Base-by-base conservation (phyloP, 2,113 vertebrate species). In the Labrus mixtus region DNA sequence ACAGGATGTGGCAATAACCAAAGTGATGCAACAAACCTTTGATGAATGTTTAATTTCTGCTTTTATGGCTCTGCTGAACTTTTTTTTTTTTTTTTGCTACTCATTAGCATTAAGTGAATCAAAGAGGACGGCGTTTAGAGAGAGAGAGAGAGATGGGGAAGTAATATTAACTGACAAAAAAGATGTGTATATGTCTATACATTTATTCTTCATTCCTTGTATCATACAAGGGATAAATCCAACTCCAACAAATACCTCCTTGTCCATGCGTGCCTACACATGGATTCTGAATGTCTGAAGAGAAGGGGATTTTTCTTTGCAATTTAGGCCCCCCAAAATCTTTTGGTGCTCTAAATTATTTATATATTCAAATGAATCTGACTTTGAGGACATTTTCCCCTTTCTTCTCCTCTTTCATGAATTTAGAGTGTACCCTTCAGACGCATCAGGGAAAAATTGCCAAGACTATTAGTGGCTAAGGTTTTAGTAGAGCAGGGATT, bases 341-440 rank as follows among this genome's bases (percentile, higher is more conserved):
- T 86, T 91, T 86, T 71, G 76, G 70, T 57, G 37, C 77, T 41
- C 50, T 92, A 86, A 91, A 93, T 92, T 91, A 93, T 92, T 92
- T 83, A 94, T 92, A 41, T 84, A 90, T 92, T 91, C 82, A 89
- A 91, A 89, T 85, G 29, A 91, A 87, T 80, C 74, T 80, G 82
- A 89, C 73, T 82, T 78, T 88, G 67, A 87, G 87, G 87, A 85
- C 78, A 73, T 69, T 79, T 84, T 75, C 66, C 50, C 50, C 66
- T 82, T 87, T 88, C 76, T 87, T 85, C 67, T 78, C 36, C 33
- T 78, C 62, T 79, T 82, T 84, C 78, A 77, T 88, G 85, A 79
- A 85, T 89, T 88, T 73, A 82, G 78, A 89, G 78, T 68, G 68
- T 43, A 69, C 43, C 48, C 82, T 85, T 89, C 76, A 77, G 83